Base-by-base conservation (phyloP, 1,140 invertebrate species). In the Drosophila biarmipes region DNA sequence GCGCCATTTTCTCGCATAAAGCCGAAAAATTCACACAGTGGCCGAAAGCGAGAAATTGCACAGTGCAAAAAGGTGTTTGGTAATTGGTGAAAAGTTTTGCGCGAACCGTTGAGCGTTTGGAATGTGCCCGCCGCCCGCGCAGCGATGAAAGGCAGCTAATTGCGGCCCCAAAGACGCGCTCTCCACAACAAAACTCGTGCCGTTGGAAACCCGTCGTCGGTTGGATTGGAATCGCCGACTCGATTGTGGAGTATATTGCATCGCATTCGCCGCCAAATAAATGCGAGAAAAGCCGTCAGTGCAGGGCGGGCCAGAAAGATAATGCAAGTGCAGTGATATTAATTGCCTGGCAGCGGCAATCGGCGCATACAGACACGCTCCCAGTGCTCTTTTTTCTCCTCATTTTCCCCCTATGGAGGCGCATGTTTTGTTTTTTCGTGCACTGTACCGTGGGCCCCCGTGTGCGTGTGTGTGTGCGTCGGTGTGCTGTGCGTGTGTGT, bases 371-470 rank as follows among this genome's bases (percentile, higher is more conserved):
- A 46, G 27, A 35, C 37, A 56, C 69, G 69, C 24, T 29, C 27
- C 21, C n/a, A 14, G 11, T 10, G 7, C 2, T 31, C 29, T 29
- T 49, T 49, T 48, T 27, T n/a, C 14, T 14, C 14, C 21, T 1
- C 8, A 17, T 31, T 31, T 49, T 49, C 31, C 10, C 37, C 45
- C 58, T 80, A 73, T 84, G 73, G 72, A 71, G 84, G 82, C 82
- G 82, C 82, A 86, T 86, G 82, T 86, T 86, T 87, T 86, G 84
- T 86, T 86, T 86, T 86, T 86, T 86, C 80, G 82, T 86, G 79
- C 82, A 86, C 82, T 86, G 84, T 86, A 86, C 72, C 75, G 71
- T 73, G 68, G 61, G 58, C 31, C 64, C 71, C 40, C n/a, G 37
- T 38, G 38, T 73, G 62, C 64, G 59, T 71, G 59, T 77, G 34